Percentiles rank a stretch among this genome's conserved stretches.
These are phyloP conservation scores for Campylomormyrus numenius DNA, from an alignment of 2,113 vertebrate species.

Conservation along the genomic window DNA sequence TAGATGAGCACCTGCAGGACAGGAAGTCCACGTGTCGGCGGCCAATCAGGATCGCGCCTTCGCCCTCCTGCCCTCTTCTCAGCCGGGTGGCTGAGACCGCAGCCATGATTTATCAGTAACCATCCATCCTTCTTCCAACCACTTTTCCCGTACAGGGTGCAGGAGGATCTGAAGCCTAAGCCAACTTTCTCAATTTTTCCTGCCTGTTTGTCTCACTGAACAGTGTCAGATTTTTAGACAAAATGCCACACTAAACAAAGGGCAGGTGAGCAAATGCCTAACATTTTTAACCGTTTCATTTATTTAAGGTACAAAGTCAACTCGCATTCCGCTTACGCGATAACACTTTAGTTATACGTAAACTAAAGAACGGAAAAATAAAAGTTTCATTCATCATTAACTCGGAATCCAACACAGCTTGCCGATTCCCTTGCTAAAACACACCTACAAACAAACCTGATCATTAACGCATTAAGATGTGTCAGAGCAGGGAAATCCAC, in stretches of 20 bases:
- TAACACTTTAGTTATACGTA: background rate
- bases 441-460: background rate
- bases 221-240: background rate
- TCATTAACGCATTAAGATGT: background rate
- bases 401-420: background rate
- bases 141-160: background rate
- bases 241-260: background rate
- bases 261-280: background rate
- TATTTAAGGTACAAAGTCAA: background rate
- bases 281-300: background rate
- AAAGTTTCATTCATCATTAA: background rate
- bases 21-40: background rate
- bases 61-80: background rate
- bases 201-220: background rate
- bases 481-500: background rate
- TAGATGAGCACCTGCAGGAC: slow-evolving; percentile 71
- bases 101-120: background rate
- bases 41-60: background rate
- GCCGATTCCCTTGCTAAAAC: background rate
- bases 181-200: background rate
- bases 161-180: background rate
- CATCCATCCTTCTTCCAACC: background rate
- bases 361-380: background rate
- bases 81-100: background rate
- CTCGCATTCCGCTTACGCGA: background rate